phyloP scores from a whole-genome alignment of 2,888 invertebrate species.

The Elegia similella region DNA sequence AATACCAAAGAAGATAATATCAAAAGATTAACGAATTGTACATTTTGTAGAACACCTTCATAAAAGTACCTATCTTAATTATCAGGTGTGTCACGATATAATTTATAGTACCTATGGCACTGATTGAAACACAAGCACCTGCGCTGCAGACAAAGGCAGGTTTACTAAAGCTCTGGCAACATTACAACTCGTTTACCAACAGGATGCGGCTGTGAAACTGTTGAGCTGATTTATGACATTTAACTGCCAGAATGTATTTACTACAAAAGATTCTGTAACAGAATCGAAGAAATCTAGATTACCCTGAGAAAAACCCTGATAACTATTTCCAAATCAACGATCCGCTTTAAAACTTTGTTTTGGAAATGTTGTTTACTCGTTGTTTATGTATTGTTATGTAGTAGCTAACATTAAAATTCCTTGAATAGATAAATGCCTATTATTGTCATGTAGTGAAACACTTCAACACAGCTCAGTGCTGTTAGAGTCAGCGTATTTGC shows the following conservation, averaged over 20 bases:
- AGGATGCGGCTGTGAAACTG: background rate
- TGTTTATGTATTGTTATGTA: background rate
- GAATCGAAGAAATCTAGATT: constrained; percentile 6
- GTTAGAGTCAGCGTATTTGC: constrained; percentile 79
- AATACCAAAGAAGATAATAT: no score
- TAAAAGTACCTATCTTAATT: background rate
- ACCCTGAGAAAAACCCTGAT: constrained; percentile 10
- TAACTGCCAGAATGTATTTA: background rate
- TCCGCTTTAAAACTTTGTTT: background rate
- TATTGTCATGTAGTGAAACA: constrained; percentile 68
- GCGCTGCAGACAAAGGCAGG: background rate
- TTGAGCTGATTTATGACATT: background rate
- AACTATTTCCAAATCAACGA: background rate
- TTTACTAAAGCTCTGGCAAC: background rate
- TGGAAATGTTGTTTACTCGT: background rate
- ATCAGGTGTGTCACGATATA: background rate
- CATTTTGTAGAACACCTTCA: background rate
- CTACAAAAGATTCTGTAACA: background rate
- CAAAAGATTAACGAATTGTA: no score
- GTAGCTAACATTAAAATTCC: constrained; percentile 27
- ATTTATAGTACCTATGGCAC: background rate
- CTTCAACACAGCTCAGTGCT: constrained; percentile 67
- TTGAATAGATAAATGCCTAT: constrained; percentile 52
- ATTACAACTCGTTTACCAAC: background rate
- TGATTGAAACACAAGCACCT: constrained; percentile 2